A percentile compares a stretch with the other conserved stretches of the same genome.
Conservation (phyloP, 1,140 invertebrate genomes). For the Listronotus bonariensis region DNA sequence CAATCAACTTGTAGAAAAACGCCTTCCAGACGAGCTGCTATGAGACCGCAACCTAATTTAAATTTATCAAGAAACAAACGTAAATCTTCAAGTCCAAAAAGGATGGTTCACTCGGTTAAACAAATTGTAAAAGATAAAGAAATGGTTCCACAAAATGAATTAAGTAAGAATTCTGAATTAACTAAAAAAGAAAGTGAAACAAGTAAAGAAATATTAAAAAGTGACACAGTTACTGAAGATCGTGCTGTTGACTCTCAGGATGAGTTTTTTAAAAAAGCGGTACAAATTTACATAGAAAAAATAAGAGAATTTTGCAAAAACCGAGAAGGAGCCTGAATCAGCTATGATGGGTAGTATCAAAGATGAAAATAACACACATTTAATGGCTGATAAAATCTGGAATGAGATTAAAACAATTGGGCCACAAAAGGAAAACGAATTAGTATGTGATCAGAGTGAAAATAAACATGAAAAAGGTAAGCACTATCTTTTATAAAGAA, state of each 20-base stretch:
- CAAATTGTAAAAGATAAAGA: too few species aligned
- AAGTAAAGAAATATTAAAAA: background rate
- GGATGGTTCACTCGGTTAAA: too few species aligned
- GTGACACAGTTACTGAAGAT: background rate
- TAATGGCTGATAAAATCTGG: too few species aligned
- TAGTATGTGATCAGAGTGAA: too few species aligned
- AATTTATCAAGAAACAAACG: background rate
- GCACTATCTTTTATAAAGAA: too few species aligned
- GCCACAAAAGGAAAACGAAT: too few species aligned
- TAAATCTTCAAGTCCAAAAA: background rate
- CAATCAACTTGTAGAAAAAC: slow-evolving; percentile 1
- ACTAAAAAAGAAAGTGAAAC: background rate
- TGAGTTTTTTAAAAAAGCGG: slow-evolving; percentile 30
- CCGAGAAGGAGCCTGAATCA: background rate
- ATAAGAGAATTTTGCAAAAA: slow-evolving; percentile 8
- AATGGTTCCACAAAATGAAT: too few species aligned
- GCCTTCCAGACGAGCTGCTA: background rate
- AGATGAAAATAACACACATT: background rate
- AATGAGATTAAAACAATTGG: too few species aligned
- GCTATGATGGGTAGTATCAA: background rate
- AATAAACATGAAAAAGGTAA: too few species aligned
- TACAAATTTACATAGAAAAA: slow-evolving; percentile 27
- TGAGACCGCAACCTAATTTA: background rate
- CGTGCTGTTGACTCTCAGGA: slow-evolving; percentile 23
- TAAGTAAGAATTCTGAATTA: background rate